phyloP scores from a whole-genome alignment of 1,140 invertebrate genomes.

The Aricia agestis region DNA sequence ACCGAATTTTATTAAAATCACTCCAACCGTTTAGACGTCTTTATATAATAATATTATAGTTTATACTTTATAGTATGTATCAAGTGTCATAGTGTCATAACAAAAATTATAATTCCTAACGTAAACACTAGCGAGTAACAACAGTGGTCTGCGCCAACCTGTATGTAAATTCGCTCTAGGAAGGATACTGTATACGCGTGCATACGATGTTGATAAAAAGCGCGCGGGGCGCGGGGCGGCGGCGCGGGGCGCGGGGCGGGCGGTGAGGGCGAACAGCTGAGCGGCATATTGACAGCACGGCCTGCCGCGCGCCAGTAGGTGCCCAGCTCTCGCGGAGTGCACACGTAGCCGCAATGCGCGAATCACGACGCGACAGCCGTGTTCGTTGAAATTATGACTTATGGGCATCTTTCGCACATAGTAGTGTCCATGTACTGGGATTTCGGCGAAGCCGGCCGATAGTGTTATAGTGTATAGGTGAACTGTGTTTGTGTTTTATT shows the following conservation, averaged over 20 bases:
- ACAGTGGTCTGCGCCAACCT: background rate
- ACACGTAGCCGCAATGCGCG: slow-evolving; percentile 60
- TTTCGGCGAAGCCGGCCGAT: slow-evolving; percentile 30
- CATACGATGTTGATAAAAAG: slow-evolving; percentile 20
- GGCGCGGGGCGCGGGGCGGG: slow-evolving; percentile 44
- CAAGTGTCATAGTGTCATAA: background rate
- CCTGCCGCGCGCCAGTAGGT: slow-evolving; percentile 65
- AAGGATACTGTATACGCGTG: background rate
- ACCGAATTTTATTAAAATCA: too few relatives aligned
- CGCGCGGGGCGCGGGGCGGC: slow-evolving; percentile 33
- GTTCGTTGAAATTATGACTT: slow-evolving; percentile 72
- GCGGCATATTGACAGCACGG: slow-evolving; percentile 76
- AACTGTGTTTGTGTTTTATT: slow-evolving; percentile 61
- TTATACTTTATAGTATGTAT: too few relatives aligned
- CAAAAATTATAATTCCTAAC: too few relatives aligned
- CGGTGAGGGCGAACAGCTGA: slow-evolving; percentile 66
- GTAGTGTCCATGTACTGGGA: slow-evolving; percentile 62
- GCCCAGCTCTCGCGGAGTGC: slow-evolving; percentile 57
- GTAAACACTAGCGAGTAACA: background rate
- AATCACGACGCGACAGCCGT: slow-evolving; percentile 20
- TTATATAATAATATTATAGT: too few relatives aligned
- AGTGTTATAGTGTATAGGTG: slow-evolving; percentile 52
- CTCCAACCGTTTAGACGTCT: too few relatives aligned
- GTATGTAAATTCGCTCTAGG: background rate
- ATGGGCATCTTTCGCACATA: slow-evolving; percentile 64